Evolutionary conservation across 2,888 invertebrate genomes (phyloP), one percentile per base, ranked within the genome.

Genomic region (Desoria tigrina): DNA sequence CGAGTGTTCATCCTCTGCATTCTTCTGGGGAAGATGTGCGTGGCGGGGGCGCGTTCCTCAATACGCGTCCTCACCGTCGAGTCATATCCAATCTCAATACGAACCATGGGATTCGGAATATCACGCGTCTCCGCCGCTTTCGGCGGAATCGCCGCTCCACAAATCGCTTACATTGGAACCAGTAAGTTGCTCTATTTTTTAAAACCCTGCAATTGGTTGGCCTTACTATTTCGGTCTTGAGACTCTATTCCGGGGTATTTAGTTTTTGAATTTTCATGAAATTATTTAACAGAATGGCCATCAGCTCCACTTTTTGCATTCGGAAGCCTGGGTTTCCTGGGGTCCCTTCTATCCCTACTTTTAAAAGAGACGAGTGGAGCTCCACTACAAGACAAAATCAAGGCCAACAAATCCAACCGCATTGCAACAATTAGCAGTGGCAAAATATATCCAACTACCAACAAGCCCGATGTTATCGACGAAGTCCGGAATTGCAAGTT

Each of bases 101-200:
- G 72, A 11, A 72, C 70, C 0, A 72, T 72, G 70, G 72, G 72
- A 14, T 70, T 72, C 53, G 72, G 72, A 0, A 58, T 72, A 32
- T 68, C 70, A n/a, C 23, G 72, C 32, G 65, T 72, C 27, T 61
- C 66, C 11, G 66, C 72, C 1, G 64, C 70, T 16, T 23, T 72
- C 1, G 72, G 72, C 16, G 72, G 72, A 49, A 61, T 72, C 4
- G 51, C 63, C 7, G 68, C 70, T 6, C 72, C 72, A 4, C 70
- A 70, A 26, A 51, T 72, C 2, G 72, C 72, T 9, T 72, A 53
- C 24, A 7, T 72, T 6, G 72, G 72, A 42, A 66, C 70, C 50
- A 66, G 72, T 70, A 66, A 57, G 54, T 62, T 4, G 32, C 11
- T n/a, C n/a, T n/a, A n/a, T n/a, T n/a, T n/a, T n/a, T n/a, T n/a